Percentiles rank a stretch among this genome's conserved stretches.
phyloP scores from a whole-genome alignment of 30 jellyfish, hydroid and myxozoan species.

The Aurelia aurita region DNA sequence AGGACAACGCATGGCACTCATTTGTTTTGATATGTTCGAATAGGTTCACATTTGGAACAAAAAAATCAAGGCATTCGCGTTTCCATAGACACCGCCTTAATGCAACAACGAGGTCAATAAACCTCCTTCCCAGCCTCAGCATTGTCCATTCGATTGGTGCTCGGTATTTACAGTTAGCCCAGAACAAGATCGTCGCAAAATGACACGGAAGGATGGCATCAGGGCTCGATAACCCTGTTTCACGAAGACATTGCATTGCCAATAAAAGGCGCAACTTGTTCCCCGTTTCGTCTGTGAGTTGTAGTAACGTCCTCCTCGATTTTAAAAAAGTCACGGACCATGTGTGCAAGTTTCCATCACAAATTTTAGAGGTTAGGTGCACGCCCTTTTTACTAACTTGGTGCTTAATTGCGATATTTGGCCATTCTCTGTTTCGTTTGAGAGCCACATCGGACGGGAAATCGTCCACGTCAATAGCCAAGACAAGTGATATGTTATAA shows the following conservation, averaged over 20 bases:
- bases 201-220: conserved; percentile 78
- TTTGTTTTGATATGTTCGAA: conserved; percentile 53
- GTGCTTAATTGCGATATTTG: conserved; percentile 40
- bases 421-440: conserved; percentile 77
- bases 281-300: conserved; percentile 71
- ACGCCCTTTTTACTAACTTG: conserved; percentile 77
- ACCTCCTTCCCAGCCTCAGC: conserved; percentile 74
- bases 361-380: conserved; percentile 72
- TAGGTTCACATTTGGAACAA: conserved; percentile 73
- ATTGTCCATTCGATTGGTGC: conserved; percentile 77
- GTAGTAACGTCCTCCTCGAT: conserved; percentile 76
- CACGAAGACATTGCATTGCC: conserved; percentile 82
- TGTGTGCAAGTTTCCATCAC: conserved; percentile 58
- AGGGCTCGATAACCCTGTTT: conserved; percentile 69
- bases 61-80: conserved; percentile 86
- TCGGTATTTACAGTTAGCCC: conserved; percentile 82
- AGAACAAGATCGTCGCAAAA: conserved; percentile 79
- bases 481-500: conserved; percentile 61
- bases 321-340: conserved; percentile 87
- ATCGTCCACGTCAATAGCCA: conserved; percentile 70
- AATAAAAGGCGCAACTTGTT: conserved; percentile 71
- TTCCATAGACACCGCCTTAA: conserved; percentile 83
- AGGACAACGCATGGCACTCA: conserved; percentile 45
- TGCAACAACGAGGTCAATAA: conserved; percentile 83
- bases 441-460: conserved; percentile 64